A percentile compares a stretch with the other conserved stretches of the same genome.
Evolutionary conservation across 2,888 invertebrate genomes (phyloP).

Genomic region (Tetrapedia diversipes): DNA sequence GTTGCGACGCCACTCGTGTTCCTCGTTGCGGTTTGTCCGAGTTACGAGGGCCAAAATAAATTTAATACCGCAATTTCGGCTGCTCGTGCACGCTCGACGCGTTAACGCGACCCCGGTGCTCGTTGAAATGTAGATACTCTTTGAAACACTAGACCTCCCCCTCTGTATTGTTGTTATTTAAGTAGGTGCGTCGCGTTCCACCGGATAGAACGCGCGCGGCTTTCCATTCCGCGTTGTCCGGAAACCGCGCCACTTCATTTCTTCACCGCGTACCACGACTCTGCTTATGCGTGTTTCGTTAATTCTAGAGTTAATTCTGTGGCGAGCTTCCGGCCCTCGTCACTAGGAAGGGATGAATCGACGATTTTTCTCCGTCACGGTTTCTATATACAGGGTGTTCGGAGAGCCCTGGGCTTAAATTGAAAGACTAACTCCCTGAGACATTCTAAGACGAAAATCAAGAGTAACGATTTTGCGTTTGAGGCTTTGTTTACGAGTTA

Average conservation of each 20-base stretch:
- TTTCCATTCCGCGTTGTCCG: conserved; percentile 1
- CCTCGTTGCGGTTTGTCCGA: conserved; percentile 36
- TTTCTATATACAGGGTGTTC: too few species aligned
- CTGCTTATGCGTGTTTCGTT: not conserved
- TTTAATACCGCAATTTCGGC: conserved; percentile 43
- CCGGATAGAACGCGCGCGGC: not conserved
- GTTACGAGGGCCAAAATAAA: conserved; percentile 43
- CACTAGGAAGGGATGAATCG: too few species aligned
- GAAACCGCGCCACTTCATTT: not conserved
- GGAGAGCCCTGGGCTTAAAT: too few species aligned
- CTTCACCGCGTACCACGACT: not conserved
- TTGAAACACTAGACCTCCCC: conserved; percentile 32
- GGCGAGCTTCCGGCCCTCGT: too few species aligned
- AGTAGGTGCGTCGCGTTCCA: conserved; percentile 7
- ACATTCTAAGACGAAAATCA: too few species aligned
- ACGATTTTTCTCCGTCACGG: too few species aligned
- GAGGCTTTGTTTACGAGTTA: too few species aligned
- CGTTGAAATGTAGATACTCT: conserved; percentile 40
- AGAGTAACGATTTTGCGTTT: too few species aligned
- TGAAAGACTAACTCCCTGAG: too few species aligned
- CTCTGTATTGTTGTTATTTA: conserved; percentile 23
- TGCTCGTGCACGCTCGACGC: conserved; percentile 9
- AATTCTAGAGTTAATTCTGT: not conserved
- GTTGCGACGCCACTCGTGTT: conserved; percentile 10
- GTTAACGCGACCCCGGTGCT: conserved; percentile 25